phyloP scores from a whole-genome alignment of 2,888 invertebrate genomes.

The Ormyrus labotus region DNA sequence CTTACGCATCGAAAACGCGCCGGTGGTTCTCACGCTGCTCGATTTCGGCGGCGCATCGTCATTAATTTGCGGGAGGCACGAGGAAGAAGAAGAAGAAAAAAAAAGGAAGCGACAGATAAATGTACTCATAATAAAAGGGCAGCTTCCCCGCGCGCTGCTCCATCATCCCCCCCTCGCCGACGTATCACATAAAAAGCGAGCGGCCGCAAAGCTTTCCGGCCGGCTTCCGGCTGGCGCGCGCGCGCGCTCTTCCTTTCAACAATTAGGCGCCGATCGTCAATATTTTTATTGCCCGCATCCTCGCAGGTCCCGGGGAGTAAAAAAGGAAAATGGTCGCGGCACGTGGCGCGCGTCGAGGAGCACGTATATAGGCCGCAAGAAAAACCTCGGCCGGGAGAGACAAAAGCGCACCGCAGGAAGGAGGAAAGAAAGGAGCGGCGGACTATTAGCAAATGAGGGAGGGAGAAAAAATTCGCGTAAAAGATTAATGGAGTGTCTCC shows the following conservation, averaged over 20 bases:
- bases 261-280: constrained; percentile 67
- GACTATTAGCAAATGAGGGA: constrained; percentile 29
- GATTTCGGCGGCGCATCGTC: too few species aligned
- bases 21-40: too few species aligned
- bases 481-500: constrained; percentile 44
- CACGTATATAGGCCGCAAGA: neutral
- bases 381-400: neutral
- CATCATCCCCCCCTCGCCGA: neutral
- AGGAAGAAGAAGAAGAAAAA: too few species aligned
- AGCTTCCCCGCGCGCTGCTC: neutral
- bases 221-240: constrained; percentile 62
- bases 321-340: neutral
- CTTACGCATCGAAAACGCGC: too few species aligned
- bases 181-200: neutral
- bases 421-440: neutral
- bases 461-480: constrained; percentile 15
- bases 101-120: too few species aligned
- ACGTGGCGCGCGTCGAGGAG: neutral
- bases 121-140: too few species aligned
- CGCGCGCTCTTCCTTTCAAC: constrained; percentile 66
- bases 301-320: neutral
- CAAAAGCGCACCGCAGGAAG: neutral
- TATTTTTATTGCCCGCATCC: constrained; percentile 68
- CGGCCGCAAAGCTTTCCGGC: neutral
- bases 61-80: too few species aligned